Evolutionary conservation across 2,113 vertebrate genomes (phyloP), one percentile per base, ranked within the genome.

Genomic region (Orientallactaga bullata): DNA sequence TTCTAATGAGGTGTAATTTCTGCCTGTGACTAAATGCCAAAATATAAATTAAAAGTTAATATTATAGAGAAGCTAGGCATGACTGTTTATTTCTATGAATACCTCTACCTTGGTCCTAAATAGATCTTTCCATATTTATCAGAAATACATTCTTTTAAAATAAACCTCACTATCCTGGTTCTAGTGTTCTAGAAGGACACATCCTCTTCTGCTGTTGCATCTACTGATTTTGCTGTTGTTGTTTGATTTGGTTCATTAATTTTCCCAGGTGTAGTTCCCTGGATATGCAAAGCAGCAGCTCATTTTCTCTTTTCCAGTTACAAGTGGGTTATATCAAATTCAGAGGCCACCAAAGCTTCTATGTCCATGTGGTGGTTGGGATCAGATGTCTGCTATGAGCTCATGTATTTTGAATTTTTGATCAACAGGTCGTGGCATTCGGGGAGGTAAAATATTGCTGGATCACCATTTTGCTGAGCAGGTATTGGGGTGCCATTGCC

Each of bases 1-100:
- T 95, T 85, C 92, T 72, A 79, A 60, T 88, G n/a, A 94, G 13
- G n/a, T 68, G 37, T 42, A 5, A 18, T 80, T 30, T 80, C 35
- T 84, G 20, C 8, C 51, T 69, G 12, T 93, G 74, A 89, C 32
- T 60, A 16, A 37, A 61, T 55, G 42, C 9, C 18, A 28, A 66
- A 73, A 82, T 71, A 71, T 28, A 82, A 89, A 16, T 30, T 83
- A 83, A 80, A 81, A 47, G 6, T 42, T 35, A 37, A 35, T n/a
- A 58, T 20, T 23, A 37, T 3, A 20, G 83, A 55, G 69, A 71
- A 58, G 21, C 66, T 37, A 35, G 32, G n/a, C 39, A 58, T 35
- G 3, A 7, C 80, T 30, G 9, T 85, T 79, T 32, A 17, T 11
- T 85, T 85, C n/a, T 47, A 61, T 21, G 73, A 71, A 65, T 2